Percentiles rank a stretch among this genome's conserved stretches.
These are phyloP conservation scores for Anthrax anthrax DNA, from an alignment of 2,888 invertebrate species.

Conservation along the genomic window DNA sequence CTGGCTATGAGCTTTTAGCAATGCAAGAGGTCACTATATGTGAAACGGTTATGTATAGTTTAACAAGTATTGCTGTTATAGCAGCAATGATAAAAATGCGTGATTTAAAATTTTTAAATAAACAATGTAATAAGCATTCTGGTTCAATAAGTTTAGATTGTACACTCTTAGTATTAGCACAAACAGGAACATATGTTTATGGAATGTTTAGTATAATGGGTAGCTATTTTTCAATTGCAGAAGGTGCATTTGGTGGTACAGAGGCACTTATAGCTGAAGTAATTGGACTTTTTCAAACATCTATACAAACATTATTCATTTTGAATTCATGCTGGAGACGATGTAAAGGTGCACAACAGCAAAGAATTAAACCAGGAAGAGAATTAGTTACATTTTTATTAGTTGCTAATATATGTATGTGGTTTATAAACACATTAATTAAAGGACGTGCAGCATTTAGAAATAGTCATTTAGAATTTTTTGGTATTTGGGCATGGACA, in stretches of 20 bases:
- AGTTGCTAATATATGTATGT: constrained; percentile 69
- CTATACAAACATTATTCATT: constrained; percentile 65
- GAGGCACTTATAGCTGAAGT: constrained; percentile 58
- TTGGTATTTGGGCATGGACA: constrained; percentile 81
- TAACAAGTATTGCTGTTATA: constrained; percentile 47
- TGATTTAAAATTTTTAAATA: constrained; percentile 41
- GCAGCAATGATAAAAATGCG: constrained; percentile 51
- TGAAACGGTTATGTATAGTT: constrained; percentile 56
- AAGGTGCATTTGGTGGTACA: constrained; percentile 36
- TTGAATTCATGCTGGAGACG: constrained; percentile 59
- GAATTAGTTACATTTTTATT: constrained; percentile 74
- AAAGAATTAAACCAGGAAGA: constrained; percentile 63
- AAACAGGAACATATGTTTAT: constrained; percentile 77
- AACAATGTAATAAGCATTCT: constrained; percentile 33
- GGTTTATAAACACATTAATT: constrained; percentile 74
- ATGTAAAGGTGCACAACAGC: constrained; percentile 54
- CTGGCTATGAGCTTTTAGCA: constrained; percentile 46
- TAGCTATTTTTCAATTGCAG: constrained; percentile 31
- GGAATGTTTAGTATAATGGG: constrained; percentile 75
- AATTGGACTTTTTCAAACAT: constrained; percentile 61
- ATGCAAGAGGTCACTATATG: constrained; percentile 63
- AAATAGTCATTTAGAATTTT: constrained; percentile 67
- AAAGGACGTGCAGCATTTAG: constrained; percentile 71
- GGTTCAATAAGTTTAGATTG: constrained; percentile 47
- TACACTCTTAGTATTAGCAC: constrained; percentile 69